Conservation (phyloP, 2,888 invertebrate species). For the Neoscelio sp. region DNA sequence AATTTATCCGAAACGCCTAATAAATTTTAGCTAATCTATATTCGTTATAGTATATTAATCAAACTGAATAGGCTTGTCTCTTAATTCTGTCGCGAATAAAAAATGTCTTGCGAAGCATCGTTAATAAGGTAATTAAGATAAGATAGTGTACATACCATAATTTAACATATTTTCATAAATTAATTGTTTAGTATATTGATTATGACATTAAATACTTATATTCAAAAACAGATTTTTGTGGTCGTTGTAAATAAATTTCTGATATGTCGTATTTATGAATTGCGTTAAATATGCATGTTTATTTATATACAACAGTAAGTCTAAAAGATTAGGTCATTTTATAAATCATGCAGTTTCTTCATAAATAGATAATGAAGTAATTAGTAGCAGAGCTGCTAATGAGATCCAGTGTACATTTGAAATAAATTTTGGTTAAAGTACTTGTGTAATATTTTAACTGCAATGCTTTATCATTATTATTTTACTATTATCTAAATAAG, state of each 20-base stretch:
- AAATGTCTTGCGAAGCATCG: constrained; percentile 12
- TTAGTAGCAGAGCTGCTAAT: background rate
- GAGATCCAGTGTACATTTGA: background rate
- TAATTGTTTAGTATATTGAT: constrained; percentile 25
- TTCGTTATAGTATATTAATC: constrained; percentile 4
- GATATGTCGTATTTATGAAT: too few species aligned
- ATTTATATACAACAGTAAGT: too few species aligned
- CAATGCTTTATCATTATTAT: too few species aligned
- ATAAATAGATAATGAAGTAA: constrained; percentile 10
- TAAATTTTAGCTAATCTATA: constrained; percentile 6
- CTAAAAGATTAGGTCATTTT: constrained; percentile 1
- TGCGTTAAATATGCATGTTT: too few species aligned
- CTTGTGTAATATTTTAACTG: too few species aligned
- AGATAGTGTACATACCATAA: too few species aligned
- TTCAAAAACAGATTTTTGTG: background rate
- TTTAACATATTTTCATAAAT: constrained; percentile 30
- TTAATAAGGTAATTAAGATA: constrained; percentile 39
- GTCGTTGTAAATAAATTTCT: too few species aligned
- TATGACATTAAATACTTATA: background rate
- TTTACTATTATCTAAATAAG: background rate
- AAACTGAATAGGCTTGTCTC: constrained; percentile 5
- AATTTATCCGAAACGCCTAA: background rate
- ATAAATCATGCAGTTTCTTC: background rate
- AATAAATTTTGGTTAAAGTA: background rate
- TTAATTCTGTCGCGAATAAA: constrained; percentile 23